phyloP scores from a whole-genome alignment of 2,113 vertebrate genomes.

The Pachyramphus minor region DNA sequence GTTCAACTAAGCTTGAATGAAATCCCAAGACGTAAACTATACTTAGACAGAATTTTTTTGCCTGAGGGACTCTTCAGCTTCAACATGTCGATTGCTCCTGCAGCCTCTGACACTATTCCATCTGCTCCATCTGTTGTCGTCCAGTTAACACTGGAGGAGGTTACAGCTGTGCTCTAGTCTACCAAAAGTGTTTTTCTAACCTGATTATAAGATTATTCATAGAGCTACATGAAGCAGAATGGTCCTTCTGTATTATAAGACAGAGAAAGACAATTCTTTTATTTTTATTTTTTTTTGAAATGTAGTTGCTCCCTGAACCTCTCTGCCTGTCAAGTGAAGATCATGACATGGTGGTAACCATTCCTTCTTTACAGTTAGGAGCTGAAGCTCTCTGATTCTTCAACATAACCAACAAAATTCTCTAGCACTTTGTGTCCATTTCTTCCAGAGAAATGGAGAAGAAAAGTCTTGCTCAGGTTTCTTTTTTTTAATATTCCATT shows the following conservation, averaged over 20 bases:
- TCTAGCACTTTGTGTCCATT: neutral
- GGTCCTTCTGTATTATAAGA: neutral
- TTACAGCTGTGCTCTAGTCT: neutral
- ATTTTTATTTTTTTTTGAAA: neutral
- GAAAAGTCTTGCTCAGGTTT: neutral
- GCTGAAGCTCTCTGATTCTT: neutral
- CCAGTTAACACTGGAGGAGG: constrained; percentile 29
- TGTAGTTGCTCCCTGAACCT: neutral
- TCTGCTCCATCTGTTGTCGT: constrained; percentile 56
- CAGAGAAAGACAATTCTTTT: neutral
- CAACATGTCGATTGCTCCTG: neutral
- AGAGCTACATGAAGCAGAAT: neutral
- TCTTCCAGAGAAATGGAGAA: neutral
- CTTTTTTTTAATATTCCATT: neutral
- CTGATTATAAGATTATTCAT: neutral
- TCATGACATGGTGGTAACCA: neutral
- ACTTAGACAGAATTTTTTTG: constrained; percentile 2
- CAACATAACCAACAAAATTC: neutral
- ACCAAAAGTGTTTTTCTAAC: neutral
- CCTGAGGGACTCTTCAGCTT: constrained; percentile 14
- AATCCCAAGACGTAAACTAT: constrained; percentile 1
- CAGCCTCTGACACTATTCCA: constrained; percentile 32
- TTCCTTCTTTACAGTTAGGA: neutral
- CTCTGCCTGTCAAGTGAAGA: neutral
- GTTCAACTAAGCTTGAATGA: constrained; percentile 32